A percentile compares a stretch with the other conserved stretches of the same genome.
phyloP scores from a whole-genome alignment of 2,797 vertebrate genomes.

The Coilia nasus region DNA sequence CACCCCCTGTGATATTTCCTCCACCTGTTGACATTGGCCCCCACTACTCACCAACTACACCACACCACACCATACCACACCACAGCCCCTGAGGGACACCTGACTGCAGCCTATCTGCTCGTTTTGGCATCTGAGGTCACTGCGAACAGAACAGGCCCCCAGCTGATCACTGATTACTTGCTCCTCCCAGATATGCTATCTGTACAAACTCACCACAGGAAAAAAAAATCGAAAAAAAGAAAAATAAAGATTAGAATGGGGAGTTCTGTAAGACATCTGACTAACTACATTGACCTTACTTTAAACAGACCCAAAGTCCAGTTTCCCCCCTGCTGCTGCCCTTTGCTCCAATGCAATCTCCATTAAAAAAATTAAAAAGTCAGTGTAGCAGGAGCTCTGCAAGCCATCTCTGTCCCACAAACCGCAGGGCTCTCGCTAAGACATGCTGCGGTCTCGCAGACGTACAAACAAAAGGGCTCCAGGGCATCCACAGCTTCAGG shows the following conservation, averaged over 20 bases:
- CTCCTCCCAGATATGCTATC: not conserved
- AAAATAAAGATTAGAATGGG: conserved; percentile 27
- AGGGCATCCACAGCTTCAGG: conserved; percentile 43
- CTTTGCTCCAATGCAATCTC: not conserved
- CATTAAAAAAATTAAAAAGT: conserved; percentile 20
- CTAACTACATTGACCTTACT: not conserved
- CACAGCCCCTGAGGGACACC: conserved; percentile 32
- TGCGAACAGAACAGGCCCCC: conserved; percentile 23
- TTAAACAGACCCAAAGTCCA: not conserved
- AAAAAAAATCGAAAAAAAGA: not conserved
- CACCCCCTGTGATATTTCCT: conserved; percentile 54
- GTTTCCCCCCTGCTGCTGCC: not conserved
- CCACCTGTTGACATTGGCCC: conserved; percentile 65
- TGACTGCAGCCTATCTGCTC: conserved; percentile 43
- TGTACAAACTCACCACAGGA: conserved; percentile 9
- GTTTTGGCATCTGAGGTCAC: conserved; percentile 39
- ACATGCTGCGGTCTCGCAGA: conserved; percentile 17
- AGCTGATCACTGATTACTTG: not conserved
- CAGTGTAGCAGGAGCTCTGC: conserved; percentile 18
- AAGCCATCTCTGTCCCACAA: conserved; percentile 12
- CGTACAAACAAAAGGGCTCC: not conserved
- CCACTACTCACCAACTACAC: conserved; percentile 15
- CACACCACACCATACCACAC: not conserved
- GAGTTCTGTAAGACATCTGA: not conserved
- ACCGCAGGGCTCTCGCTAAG: not conserved